Conservation (phyloP, 2,113 vertebrate species). For the Burhinus bistriatus region DNA sequence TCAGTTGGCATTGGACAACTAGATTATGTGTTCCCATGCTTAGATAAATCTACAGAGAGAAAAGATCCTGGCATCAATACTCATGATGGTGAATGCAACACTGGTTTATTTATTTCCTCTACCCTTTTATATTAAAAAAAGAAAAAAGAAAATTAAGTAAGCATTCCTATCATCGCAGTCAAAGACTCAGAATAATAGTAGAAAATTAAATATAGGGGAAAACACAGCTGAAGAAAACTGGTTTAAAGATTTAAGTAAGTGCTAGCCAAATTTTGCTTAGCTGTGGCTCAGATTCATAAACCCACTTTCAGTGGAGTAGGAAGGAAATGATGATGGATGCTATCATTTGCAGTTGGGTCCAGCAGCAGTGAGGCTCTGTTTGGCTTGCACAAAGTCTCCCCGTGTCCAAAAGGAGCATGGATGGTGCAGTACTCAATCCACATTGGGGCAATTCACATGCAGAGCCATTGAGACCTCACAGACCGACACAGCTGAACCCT, state of each 20-base stretch:
- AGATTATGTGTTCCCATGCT: neutral
- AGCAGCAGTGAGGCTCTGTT: neutral
- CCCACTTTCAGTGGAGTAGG: neutral
- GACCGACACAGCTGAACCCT: neutral
- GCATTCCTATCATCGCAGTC: neutral
- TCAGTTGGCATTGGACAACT: neutral
- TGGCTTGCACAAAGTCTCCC: neutral
- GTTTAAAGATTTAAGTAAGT: neutral
- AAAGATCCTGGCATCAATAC: neutral
- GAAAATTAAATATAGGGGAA: neutral
- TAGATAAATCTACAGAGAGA: neutral
- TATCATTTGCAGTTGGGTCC: neutral
- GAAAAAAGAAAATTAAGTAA: neutral
- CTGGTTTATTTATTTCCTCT: neutral
- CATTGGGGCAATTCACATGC: accelerated
- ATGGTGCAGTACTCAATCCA: neutral
- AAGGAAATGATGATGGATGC: neutral
- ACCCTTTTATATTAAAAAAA: neutral
- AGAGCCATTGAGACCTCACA: neutral
- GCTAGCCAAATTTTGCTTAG: neutral
- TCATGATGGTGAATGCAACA: neutral
- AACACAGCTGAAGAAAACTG: neutral
- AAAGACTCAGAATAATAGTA: neutral
- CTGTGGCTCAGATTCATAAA: neutral
- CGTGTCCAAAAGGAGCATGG: neutral